Conservation (phyloP, 2,888 invertebrate genomes). For the Lathronympha strigana region DNA sequence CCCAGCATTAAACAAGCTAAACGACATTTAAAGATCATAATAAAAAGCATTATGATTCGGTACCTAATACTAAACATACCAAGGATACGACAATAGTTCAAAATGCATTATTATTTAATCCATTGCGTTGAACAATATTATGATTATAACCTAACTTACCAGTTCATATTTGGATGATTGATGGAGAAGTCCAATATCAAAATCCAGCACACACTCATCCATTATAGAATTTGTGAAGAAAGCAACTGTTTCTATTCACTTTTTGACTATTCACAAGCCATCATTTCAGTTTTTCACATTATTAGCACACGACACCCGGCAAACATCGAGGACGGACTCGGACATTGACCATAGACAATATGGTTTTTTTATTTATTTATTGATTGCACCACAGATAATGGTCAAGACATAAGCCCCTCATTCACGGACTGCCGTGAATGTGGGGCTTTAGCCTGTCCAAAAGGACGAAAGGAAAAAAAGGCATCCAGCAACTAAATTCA, state of each 20-base stretch:
- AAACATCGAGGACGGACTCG: constrained; percentile 12
- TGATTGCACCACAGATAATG: constrained; percentile 6
- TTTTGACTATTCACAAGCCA: constrained; percentile 11
- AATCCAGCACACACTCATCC: constrained; percentile 58
- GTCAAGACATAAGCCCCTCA: background rate
- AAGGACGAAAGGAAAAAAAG: too few relatives aligned
- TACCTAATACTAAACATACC: background rate
- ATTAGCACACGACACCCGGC: constrained; percentile 37
- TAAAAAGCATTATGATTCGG: background rate
- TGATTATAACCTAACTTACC: constrained; percentile 56
- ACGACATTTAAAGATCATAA: background rate
- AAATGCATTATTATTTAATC: background rate
- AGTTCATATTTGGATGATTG: constrained; percentile 51
- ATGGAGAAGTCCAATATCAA: constrained; percentile 65
- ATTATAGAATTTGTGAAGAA: constrained; percentile 51
- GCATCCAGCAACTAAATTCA: too few relatives aligned
- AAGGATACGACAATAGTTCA: background rate
- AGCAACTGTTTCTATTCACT: constrained; percentile 19
- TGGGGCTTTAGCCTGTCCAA: too few relatives aligned
- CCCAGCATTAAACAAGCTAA: background rate
- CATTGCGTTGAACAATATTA: constrained; percentile 10
- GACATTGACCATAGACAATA: constrained; percentile 27
- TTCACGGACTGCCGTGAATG: too few relatives aligned
- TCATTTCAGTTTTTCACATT: constrained; percentile 18
- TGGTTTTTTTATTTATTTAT: constrained; percentile 4